Evolutionary conservation across 2,888 invertebrate genomes (phyloP), one percentile per base, ranked within the genome.

Genomic region (Sinentomon sp.): DNA sequence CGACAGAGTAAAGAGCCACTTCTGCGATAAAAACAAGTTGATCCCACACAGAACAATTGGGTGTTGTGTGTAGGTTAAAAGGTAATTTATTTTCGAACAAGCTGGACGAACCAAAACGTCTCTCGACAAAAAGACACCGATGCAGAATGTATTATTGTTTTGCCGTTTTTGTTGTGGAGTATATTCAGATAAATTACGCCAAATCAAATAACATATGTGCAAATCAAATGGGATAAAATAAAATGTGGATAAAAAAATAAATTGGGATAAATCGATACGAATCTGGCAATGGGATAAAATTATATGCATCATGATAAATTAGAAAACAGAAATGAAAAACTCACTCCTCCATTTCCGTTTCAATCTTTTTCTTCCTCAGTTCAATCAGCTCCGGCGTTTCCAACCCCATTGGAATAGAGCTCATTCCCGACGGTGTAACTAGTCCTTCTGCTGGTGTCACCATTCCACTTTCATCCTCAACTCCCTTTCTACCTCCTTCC

Each of bases 341-440:
- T 52, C 51, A 70, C 78, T 83, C 78, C 53, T 97, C 97, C 68
- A 82, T 77, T 53, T 89, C 87, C 37, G 70, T 74, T 54, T 92
- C 92, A 39, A 85, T 78, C 51, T 89, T 83, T 57, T 82, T 77
- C 60, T 99, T 97, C 42, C 97, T 63, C 41, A 97, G 61, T 53
- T 99, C 97, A 48, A 99, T 97, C 43, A 85, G 82, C 52, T 97
- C 94, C 0, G 97, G 97, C 0, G 97, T 97, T 59, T 97, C 94
- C 59, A 94, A 67, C 36, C 92, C 92, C 29, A 83, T 75, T 10
- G 89, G 85, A 34, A 89, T 76, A 3, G 66, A 66, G 23, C 77
- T 73, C 43, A 85, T 66, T 22, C 92, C 89, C 41, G 85, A 80
- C 1, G 89, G 89, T n/a, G 89, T 92, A 13, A 78, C 76, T 29